Conservation (phyloP, 2,113 vertebrate genomes). For the pig (Sus scrofa) region DNA sequence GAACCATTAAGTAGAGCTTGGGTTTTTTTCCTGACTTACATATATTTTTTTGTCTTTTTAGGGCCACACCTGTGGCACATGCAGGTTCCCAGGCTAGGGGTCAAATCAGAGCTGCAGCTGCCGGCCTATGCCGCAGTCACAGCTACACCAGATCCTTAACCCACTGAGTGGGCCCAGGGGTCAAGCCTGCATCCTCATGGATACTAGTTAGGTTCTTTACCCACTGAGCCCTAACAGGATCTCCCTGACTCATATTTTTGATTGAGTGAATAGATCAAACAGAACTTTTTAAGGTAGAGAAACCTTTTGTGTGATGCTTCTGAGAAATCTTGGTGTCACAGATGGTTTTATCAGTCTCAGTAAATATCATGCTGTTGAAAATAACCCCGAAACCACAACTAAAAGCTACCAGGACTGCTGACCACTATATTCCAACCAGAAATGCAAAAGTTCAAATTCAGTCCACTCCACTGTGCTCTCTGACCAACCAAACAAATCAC, state of each 20-base stretch:
- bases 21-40: too few relatives aligned
- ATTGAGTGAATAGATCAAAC: not conserved
- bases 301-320: not conserved
- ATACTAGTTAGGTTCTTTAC: too few relatives aligned
- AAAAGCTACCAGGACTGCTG: not conserved
- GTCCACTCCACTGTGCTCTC: not conserved
- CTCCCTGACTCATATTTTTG: not conserved
- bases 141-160: too few relatives aligned
- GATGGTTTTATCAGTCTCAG: not conserved
- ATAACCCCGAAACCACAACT: not conserved
- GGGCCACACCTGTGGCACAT: too few relatives aligned
- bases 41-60: too few relatives aligned
- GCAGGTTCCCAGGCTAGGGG: too few relatives aligned
- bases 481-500: not conserved
- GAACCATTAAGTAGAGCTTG: too few relatives aligned
- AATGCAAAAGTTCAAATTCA: not conserved
- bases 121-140: too few relatives aligned
- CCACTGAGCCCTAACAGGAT: too few relatives aligned
- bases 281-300: not conserved
- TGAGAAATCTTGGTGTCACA: not conserved
- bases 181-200: too few relatives aligned
- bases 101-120: too few relatives aligned
- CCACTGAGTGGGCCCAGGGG: too few relatives aligned
- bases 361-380: not conserved
- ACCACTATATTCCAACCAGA: not conserved